Evolutionary conservation across 1,140 invertebrate genomes (phyloP).

Genomic region (Pseudomyrmex dendroicus): DNA sequence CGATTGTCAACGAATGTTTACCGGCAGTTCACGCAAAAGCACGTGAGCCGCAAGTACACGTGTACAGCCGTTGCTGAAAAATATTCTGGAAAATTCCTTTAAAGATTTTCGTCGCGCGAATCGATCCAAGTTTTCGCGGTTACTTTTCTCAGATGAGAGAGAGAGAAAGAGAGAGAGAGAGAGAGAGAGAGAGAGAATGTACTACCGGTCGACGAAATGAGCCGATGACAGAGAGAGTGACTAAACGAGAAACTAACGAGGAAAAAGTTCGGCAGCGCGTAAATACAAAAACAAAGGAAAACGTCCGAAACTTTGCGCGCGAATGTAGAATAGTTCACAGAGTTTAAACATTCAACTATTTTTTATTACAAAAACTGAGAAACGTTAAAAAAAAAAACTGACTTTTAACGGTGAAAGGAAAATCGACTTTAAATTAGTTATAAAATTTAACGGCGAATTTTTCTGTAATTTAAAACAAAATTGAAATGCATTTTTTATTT

Average conservation of each 20-base stretch:
- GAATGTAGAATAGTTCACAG: constrained; percentile 18
- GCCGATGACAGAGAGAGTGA: neutral
- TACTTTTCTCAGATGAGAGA: no score
- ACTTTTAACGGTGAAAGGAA: constrained; percentile 1
- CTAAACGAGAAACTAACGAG: constrained; percentile 50
- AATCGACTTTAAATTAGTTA: constrained; percentile 1
- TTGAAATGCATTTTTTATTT: neutral
- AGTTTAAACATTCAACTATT: constrained; percentile 18
- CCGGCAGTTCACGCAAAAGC: no score
- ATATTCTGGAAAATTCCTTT: no score
- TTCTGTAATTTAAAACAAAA: neutral
- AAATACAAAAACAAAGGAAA: constrained; percentile 41
- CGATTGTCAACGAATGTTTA: no score
- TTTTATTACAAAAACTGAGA: constrained; percentile 6
- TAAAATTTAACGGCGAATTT: constrained; percentile 16
- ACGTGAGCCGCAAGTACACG: no score
- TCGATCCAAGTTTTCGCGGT: no score
- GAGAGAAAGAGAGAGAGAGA: no score
- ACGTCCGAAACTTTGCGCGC: neutral
- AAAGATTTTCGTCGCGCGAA: neutral
- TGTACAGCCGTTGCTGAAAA: no score
- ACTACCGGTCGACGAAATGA: no score
- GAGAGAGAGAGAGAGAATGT: no score
- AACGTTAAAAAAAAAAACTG: constrained; percentile 38
- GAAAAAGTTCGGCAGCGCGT: constrained; percentile 23